Evolutionary conservation across 1,140 invertebrate genomes (phyloP).

Genomic region (Polypedilum vanderplanki): DNA sequence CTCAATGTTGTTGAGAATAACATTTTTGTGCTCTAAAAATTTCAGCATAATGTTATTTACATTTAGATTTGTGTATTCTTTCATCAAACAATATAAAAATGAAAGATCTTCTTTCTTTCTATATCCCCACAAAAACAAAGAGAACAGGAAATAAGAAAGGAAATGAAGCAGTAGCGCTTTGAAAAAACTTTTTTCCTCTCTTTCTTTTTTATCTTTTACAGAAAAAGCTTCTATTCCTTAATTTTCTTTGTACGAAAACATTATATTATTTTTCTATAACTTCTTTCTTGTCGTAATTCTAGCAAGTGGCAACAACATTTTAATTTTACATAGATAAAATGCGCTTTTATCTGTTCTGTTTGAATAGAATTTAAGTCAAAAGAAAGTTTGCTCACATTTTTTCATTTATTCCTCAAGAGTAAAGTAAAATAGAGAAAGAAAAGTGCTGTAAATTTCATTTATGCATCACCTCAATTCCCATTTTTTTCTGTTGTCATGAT

Average conservation of each 20-base stretch:
- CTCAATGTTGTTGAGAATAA: neutral
- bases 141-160: neutral
- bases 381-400: neutral
- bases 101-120: neutral
- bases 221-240: no score
- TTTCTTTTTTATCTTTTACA: no score
- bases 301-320: no score
- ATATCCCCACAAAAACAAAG: neutral
- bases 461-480: neutral
- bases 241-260: no score
- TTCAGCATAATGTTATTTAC: neutral
- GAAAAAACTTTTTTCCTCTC: no score
- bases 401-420: neutral
- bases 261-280: no score
- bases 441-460: slow-evolving; percentile 14
- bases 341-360: neutral
- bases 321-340: no score
- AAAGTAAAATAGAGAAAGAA: neutral
- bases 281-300: no score
- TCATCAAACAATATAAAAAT: no score
- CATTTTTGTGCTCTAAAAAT: neutral
- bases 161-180: no score
- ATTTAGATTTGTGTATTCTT: neutral
- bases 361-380: neutral
- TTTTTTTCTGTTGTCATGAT: neutral